A percentile compares a stretch with the other conserved stretches of the same genome.
Evolutionary conservation across 2,888 invertebrate genomes (phyloP).

Genomic region (Euproctis similis): DNA sequence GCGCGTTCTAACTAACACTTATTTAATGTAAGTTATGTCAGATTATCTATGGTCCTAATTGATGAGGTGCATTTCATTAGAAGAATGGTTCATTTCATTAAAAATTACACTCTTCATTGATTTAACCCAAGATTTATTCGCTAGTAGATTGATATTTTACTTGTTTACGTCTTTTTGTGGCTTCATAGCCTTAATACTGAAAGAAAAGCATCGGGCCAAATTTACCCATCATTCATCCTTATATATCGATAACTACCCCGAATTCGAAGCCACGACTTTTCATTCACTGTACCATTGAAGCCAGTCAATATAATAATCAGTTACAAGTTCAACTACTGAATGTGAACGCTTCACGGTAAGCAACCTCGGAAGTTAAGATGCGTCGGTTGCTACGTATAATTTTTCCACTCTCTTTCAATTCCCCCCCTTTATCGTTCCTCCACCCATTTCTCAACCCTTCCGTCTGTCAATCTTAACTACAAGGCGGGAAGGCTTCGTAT

Average conservation of each 20-base stretch:
- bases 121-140: no score
- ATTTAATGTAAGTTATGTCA: slow-evolving; percentile 5
- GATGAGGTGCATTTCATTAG: slow-evolving; percentile 3
- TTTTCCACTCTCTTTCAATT: slow-evolving; percentile 71
- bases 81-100: no score
- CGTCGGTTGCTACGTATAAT: slow-evolving; percentile 73
- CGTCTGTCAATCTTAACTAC: slow-evolving; percentile 75
- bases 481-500: slow-evolving; percentile 52
- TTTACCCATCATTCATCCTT: no score
- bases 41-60: slow-evolving; percentile 7
- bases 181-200: neutral
- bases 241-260: no score
- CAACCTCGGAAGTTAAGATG: slow-evolving; percentile 70
- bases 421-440: slow-evolving; percentile 46
- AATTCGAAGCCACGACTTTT: no score
- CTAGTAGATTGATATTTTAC: no score
- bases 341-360: slow-evolving; percentile 45
- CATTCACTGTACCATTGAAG: no score
- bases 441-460: slow-evolving; percentile 57
- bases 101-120: no score
- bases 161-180: no score
- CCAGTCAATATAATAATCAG: no score
- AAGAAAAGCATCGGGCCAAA: no score
- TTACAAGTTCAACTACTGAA: slow-evolving; percentile 22
- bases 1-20: slow-evolving; percentile 9